Percentiles rank a stretch among this genome's conserved stretches.
phyloP scores from a whole-genome alignment of 2,113 vertebrate genomes.

The Alces alces region DNA sequence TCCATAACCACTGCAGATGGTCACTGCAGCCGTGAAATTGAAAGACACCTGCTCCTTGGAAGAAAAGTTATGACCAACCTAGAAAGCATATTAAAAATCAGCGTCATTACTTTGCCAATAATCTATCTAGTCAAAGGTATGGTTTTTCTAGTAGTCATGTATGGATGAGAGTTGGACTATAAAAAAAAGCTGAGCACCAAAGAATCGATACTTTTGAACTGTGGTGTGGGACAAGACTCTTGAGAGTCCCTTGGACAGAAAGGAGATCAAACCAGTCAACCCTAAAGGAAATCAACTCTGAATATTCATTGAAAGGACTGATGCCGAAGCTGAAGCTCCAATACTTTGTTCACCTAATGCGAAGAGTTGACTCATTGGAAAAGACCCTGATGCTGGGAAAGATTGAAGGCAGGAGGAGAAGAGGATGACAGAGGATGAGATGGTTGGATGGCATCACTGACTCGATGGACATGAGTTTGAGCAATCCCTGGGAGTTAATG shows the following conservation, averaged over 20 bases:
- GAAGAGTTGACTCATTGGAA: not conserved
- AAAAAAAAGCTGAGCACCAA: not conserved
- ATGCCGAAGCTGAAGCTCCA: not conserved
- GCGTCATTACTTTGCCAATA: not conserved
- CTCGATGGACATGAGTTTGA: not conserved
- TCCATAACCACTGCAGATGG: not conserved
- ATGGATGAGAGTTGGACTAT: not conserved
- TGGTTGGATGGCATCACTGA: not conserved
- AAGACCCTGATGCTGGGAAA: not conserved
- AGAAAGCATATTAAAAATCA: not conserved
- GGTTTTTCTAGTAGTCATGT: not conserved
- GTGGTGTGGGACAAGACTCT: not conserved
- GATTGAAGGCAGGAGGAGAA: not conserved
- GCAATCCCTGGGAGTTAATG: not conserved
- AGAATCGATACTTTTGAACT: not conserved
- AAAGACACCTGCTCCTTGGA: not conserved
- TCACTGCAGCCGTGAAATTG: not conserved
- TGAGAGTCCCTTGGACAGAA: not conserved
- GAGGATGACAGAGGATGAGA: not conserved
- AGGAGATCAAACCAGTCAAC: not conserved
- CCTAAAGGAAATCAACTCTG: not conserved
- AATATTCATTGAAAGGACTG: not conserved
- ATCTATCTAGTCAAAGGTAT: not conserved
- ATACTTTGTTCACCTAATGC: not conserved
- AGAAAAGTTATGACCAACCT: not conserved